Conservation (phyloP, 2,113 vertebrate genomes). For the Castor canadensis region DNA sequence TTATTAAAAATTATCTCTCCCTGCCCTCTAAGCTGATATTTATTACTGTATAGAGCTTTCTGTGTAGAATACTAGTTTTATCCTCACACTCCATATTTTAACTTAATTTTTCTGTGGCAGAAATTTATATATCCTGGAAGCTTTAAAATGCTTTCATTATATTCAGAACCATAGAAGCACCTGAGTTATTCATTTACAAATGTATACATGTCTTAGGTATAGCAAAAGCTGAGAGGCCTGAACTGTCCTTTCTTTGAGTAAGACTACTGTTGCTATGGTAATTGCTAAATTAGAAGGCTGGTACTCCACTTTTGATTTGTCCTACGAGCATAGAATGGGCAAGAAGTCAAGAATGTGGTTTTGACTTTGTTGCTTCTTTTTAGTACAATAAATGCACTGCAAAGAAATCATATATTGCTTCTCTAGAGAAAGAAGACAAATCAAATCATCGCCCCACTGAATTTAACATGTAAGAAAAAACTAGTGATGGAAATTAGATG, state of each 20-base stretch:
- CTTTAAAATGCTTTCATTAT: slow-evolving; percentile 42
- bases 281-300: slow-evolving; percentile 61
- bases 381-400: background rate
- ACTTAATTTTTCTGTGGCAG: slow-evolving; percentile 12
- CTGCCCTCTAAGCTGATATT: background rate
- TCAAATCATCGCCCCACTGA: background rate
- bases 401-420: background rate
- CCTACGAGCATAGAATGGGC: slow-evolving; percentile 6
- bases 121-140: slow-evolving; percentile 33
- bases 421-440: slow-evolving; percentile 15
- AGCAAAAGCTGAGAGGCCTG: slow-evolving; percentile 47
- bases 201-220: background rate
- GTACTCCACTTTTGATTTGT: slow-evolving; percentile 51
- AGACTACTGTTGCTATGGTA: slow-evolving; percentile 51
- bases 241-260: slow-evolving; percentile 52
- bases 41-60: background rate
- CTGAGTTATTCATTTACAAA: slow-evolving; percentile 38
- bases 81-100: background rate
- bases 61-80: background rate
- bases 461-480: background rate
- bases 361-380: slow-evolving; percentile 34
- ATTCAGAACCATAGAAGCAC: background rate
- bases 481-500: background rate
- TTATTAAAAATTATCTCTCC: background rate
- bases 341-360: slow-evolving; percentile 67